phyloP scores from a whole-genome alignment of 2,113 vertebrate species.

The Saguinus midas region DNA sequence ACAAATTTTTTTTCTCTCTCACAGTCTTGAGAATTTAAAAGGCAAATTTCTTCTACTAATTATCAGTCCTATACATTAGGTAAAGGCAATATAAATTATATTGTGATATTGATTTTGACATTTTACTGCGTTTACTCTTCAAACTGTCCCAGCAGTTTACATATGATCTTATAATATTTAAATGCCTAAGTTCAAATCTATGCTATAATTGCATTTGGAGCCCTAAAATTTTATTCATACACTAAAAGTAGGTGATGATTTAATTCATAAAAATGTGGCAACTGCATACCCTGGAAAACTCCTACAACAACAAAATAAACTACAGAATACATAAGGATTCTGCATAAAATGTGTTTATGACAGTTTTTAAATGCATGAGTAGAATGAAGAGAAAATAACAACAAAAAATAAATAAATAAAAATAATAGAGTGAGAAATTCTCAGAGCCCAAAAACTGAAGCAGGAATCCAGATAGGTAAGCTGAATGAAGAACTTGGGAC shows the following conservation, averaged over 20 bases:
- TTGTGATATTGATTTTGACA: neutral
- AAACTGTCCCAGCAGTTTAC: neutral
- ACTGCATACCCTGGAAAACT: neutral
- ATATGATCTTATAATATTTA: neutral
- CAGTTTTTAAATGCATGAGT: neutral
- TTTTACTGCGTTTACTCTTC: neutral
- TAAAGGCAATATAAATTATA: neutral
- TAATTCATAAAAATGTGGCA: neutral
- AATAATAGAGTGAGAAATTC: neutral
- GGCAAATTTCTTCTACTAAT: neutral
- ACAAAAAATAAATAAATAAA: too few relatives aligned
- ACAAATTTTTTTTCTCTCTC: neutral
- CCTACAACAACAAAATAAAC: neutral
- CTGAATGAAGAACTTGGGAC: neutral
- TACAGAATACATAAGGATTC: neutral
- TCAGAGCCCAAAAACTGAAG: neutral
- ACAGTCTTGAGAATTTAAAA: neutral
- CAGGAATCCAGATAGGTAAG: neutral
- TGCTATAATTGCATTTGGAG: neutral
- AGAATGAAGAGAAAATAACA: neutral
- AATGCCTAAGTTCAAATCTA: neutral
- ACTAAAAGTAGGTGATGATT: neutral
- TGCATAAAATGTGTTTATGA: neutral
- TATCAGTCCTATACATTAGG: neutral
- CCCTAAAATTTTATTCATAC: neutral